These are phyloP conservation scores for Pipistrellus kuhlii DNA, from an alignment of 2,797 vertebrate genomes.

Conservation along the genomic window DNA sequence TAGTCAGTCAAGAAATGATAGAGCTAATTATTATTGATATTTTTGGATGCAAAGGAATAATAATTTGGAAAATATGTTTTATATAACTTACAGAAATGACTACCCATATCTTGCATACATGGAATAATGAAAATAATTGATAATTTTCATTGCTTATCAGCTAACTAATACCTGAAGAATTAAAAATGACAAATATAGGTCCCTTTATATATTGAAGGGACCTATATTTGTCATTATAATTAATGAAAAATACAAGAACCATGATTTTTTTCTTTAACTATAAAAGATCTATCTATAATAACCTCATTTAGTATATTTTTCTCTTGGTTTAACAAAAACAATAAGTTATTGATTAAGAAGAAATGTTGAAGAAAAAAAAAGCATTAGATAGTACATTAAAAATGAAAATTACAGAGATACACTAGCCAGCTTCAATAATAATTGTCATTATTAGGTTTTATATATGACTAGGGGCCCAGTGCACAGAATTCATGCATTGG, in stretches of 20 bases:
- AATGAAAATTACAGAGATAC: constrained; percentile 14
- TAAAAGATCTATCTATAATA: constrained; percentile 42
- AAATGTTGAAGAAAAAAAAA: constrained; percentile 12
- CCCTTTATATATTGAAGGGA: background rate
- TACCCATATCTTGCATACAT: background rate
- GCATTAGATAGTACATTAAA: constrained; percentile 19
- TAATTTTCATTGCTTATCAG: background rate
- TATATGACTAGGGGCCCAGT: background rate
- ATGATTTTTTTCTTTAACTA: constrained; percentile 19
- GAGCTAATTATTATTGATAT: background rate
- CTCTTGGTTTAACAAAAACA: constrained; percentile 51
- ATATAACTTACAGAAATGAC: background rate
- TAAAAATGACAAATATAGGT: constrained; percentile 56
- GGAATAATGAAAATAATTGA: background rate
- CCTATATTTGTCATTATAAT: constrained; percentile 45
- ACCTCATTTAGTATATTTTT: constrained; percentile 23
- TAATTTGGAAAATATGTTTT: constrained; percentile 23
- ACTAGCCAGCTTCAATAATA: background rate
- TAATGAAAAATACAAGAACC: constrained; percentile 56
- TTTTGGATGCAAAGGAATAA: background rate
- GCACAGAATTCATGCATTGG: no score
- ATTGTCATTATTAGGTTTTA: background rate
- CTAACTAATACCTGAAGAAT: constrained; percentile 4
- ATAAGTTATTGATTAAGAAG: constrained; percentile 4
- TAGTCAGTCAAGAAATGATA: background rate